A percentile compares a stretch with the other conserved stretches of the same genome.
These are phyloP conservation scores for Ophiodon elongatus DNA, from an alignment of 2,113 vertebrate species.

Conservation along the genomic window DNA sequence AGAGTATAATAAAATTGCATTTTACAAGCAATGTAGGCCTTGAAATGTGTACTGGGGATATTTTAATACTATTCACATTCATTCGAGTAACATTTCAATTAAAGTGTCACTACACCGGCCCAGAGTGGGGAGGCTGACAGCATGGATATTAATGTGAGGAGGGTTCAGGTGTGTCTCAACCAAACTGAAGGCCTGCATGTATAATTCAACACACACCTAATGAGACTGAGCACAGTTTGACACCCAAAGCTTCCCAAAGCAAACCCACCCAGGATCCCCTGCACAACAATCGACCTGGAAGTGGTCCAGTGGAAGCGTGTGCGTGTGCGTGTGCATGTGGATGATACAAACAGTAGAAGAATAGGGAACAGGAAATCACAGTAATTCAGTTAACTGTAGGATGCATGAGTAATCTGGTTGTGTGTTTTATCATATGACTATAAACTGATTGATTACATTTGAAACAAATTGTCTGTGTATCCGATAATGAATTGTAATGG, in stretches of 20 bases:
- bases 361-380: constrained; percentile 11
- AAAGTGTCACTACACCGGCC: background rate
- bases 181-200: constrained; percentile 20
- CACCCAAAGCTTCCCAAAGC: constrained; percentile 1
- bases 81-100: constrained; percentile 12
- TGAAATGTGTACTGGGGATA: background rate
- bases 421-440: background rate
- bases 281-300: constrained; percentile 1
- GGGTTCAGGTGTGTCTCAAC: constrained; percentile 42
- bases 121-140: background rate
- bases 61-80: background rate
- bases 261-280: background rate
- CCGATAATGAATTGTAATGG: background rate
- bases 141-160: constrained; percentile 18
- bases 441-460: background rate
- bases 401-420: background rate
- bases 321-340: background rate
- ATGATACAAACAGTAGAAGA: background rate
- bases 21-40: background rate
- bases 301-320: background rate
- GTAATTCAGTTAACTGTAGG: background rate
- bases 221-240: constrained; percentile 31
- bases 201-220: constrained; percentile 29
- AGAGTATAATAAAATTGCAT: background rate
- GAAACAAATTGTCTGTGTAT: background rate